Percentiles rank a stretch among this genome's conserved stretches.
Conservation (phyloP, 2,888 invertebrate genomes). For the Aspidiotus rigidus region DNA sequence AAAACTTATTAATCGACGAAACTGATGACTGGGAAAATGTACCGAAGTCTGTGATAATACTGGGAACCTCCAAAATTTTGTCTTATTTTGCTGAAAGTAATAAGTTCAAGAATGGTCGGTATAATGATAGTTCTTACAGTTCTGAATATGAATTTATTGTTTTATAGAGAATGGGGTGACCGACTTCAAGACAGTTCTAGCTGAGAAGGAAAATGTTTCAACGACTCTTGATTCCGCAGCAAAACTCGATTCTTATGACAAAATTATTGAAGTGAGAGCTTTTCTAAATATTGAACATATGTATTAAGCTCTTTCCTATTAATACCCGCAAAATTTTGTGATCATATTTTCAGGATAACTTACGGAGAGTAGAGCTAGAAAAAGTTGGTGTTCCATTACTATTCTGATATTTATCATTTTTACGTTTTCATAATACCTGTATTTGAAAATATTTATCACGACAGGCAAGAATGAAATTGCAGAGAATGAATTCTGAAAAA, state of each 20-base stretch:
- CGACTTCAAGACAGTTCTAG: neutral
- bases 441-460: conserved; percentile 37
- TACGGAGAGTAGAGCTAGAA: conserved; percentile 28
- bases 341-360: conserved; percentile 18
- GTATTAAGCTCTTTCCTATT: conserved; percentile 5
- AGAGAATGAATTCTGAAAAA: conserved; percentile 52
- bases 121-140: neutral
- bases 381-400: conserved; percentile 24
- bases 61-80: conserved; percentile 57
- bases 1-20: conserved; percentile 52
- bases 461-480: conserved; percentile 49
- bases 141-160: neutral
- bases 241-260: conserved; percentile 17
- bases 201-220: conserved; percentile 1
- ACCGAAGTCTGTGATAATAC: conserved; percentile 50
- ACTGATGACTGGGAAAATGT: conserved; percentile 52
- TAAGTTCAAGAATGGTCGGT: neutral
- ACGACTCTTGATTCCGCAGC: neutral
- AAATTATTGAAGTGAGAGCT: conserved; percentile 18
- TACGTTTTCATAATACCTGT: neutral
- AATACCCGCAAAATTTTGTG: neutral
- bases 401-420: neutral
- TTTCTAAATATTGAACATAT: neutral
- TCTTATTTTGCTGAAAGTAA: conserved; percentile 53
- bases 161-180: conserved; percentile 5